These are phyloP conservation scores for Scelioninae gen. 2 DNA, from an alignment of 2,888 invertebrate species.

Conservation along the genomic window DNA sequence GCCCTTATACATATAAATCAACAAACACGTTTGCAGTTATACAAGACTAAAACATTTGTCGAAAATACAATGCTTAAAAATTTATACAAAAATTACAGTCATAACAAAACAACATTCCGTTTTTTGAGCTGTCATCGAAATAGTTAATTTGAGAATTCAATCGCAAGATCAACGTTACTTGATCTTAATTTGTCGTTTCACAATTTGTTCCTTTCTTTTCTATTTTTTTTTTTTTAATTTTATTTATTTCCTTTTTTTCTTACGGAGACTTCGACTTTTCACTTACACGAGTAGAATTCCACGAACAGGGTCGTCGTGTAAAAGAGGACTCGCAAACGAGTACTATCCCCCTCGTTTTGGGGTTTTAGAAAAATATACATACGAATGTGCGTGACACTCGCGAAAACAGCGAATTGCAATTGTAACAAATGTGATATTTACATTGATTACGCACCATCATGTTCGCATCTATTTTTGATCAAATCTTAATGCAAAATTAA, in stretches of 20 bases:
- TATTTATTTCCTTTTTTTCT: constrained; percentile 1
- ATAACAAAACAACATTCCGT: constrained; percentile 39
- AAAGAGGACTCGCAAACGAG: constrained; percentile 49
- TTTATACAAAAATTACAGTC: constrained; percentile 46
- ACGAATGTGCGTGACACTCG: constrained; percentile 52
- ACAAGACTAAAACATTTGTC: constrained; percentile 45
- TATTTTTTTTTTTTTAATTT: too few relatives aligned
- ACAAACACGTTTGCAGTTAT: constrained; percentile 27
- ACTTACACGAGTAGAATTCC: constrained; percentile 37
- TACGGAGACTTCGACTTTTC: constrained; percentile 12
- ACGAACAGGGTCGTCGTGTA: constrained; percentile 30
- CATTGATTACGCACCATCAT: constrained; percentile 22
- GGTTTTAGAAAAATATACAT: constrained; percentile 49
- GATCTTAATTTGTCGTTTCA: too few relatives aligned
- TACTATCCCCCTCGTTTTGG: constrained; percentile 33
- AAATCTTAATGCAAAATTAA: constrained; percentile 15
- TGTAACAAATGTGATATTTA: constrained; percentile 45
- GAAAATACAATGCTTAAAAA: constrained; percentile 49
- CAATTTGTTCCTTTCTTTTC: too few relatives aligned
- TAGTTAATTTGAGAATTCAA: too few relatives aligned
- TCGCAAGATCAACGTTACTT: too few relatives aligned
- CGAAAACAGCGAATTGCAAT: constrained; percentile 40
- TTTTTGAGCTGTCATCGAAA: constrained; percentile 6
- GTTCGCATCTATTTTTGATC: background rate
- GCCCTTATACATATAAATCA: constrained; percentile 42